These are phyloP conservation scores for Dysmachus trigonus DNA, from an alignment of 2,888 invertebrate species.

Conservation along the genomic window DNA sequence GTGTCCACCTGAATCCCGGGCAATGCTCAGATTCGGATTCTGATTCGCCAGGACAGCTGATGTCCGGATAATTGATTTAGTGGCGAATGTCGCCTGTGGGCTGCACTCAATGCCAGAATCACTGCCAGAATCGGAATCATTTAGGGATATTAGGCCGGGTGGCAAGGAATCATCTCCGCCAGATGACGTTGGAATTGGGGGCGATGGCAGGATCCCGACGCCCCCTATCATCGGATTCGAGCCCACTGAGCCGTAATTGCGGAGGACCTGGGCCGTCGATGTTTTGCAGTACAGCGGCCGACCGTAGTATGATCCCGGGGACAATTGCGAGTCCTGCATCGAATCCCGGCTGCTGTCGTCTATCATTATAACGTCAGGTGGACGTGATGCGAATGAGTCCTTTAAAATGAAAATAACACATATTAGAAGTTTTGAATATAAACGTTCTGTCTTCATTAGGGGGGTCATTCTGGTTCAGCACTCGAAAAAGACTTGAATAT, in stretches of 20 bases:
- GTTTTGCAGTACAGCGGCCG: constrained; percentile 34
- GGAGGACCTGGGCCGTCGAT: constrained; percentile 54
- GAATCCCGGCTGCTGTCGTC: constrained; percentile 30
- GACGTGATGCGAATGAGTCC: constrained; percentile 15
- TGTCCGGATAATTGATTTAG: background rate
- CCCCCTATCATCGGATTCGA: constrained; percentile 63
- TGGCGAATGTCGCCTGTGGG: background rate
- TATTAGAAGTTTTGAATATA: background rate
- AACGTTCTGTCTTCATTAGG: too few relatives aligned
- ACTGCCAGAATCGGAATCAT: constrained; percentile 57
- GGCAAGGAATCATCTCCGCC: constrained; percentile 58
- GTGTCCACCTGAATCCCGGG: background rate
- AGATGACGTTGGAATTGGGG: constrained; percentile 52
- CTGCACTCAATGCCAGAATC: constrained; percentile 60
- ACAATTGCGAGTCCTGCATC: background rate
- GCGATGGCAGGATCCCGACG: constrained; percentile 56
- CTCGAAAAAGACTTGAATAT: too few relatives aligned
- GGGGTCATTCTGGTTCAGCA: too few relatives aligned
- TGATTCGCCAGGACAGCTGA: background rate
- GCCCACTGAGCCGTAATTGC: constrained; percentile 53
- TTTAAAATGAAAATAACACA: background rate
- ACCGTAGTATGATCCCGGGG: background rate
- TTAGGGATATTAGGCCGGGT: constrained; percentile 55
- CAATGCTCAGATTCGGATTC: too few relatives aligned
- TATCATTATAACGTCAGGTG: constrained; percentile 16